phyloP scores from a whole-genome alignment of 2,113 vertebrate species.

The Sphyrna mokarran region DNA sequence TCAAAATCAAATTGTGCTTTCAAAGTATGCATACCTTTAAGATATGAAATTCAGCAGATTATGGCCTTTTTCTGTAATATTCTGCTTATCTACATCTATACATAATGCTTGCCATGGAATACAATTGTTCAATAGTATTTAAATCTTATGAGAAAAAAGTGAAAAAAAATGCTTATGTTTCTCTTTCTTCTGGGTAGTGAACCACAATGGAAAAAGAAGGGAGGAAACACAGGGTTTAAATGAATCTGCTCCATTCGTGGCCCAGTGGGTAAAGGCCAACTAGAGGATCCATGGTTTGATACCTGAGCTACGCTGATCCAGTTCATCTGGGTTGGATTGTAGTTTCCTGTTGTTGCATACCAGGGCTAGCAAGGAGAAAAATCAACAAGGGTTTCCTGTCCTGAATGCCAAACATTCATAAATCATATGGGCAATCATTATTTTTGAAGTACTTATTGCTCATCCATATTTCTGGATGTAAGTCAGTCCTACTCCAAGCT shows the following conservation, averaged over 20 bases:
- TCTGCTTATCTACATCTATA: not conserved
- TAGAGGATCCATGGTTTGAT: not conserved
- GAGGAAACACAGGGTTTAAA: not conserved
- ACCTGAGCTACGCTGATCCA: not conserved
- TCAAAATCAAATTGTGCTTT: constrained; percentile 13
- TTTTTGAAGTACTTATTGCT: not conserved
- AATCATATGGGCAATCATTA: not conserved
- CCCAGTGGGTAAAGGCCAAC: not conserved
- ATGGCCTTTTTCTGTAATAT: constrained; percentile 10
- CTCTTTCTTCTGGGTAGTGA: not conserved
- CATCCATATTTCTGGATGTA: not conserved
- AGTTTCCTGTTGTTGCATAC: not conserved
- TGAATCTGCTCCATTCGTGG: not conserved
- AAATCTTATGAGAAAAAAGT: not conserved
- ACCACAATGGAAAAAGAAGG: not conserved
- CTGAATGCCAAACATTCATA: not conserved
- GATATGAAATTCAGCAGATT: not conserved
- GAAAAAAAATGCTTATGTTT: not conserved
- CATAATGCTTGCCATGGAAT: not conserved
- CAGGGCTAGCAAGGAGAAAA: not conserved
- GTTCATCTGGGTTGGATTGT: not conserved
- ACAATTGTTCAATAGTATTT: not conserved
- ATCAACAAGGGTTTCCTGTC: not conserved
- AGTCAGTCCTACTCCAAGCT: not conserved
- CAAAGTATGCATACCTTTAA: not conserved